phyloP scores from a whole-genome alignment of 2,113 vertebrate genomes.

The Clupea harengus region DNA sequence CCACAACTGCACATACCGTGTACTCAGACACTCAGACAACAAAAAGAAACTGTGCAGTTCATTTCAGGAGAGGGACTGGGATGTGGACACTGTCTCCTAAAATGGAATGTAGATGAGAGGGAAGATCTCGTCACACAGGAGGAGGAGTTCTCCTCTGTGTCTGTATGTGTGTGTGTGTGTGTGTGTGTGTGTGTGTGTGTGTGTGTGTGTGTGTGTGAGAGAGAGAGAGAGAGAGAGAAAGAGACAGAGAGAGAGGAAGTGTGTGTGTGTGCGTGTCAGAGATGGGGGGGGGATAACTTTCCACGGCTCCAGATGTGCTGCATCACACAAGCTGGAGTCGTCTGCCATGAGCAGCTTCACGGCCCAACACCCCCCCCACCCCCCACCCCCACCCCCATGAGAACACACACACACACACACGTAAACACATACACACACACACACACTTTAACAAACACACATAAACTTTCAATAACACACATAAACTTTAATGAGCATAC shows the following conservation, averaged over 20 bases:
- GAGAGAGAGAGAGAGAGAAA: background rate
- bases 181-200: background rate
- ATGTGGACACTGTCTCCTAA: slow-evolving; percentile 61
- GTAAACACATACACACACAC: background rate
- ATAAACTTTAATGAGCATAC: background rate
- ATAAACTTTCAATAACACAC: background rate
- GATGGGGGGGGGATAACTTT: slow-evolving; percentile 32
- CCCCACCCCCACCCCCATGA: no score
- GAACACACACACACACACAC: background rate
- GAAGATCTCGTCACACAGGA: slow-evolving; percentile 1
- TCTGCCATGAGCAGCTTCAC: background rate
- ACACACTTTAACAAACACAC: background rate
- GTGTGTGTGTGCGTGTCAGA: slow-evolving; percentile 30
- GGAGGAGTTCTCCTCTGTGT: background rate
- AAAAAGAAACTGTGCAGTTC: background rate
- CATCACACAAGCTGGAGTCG: slow-evolving; percentile 29
- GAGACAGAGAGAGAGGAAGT: slow-evolving; percentile 32
- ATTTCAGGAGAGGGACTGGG: slow-evolving; percentile 31
- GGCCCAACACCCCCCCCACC: background rate
- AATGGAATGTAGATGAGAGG: slow-evolving; percentile 54
- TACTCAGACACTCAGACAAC: background rate
- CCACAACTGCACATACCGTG: background rate
- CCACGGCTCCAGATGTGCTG: slow-evolving; percentile 46
- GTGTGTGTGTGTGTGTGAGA: slow-evolving; percentile 2
- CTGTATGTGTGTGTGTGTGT: background rate